Conservation (phyloP, 2,888 invertebrate species). For the Tachystola acroxantha region DNA sequence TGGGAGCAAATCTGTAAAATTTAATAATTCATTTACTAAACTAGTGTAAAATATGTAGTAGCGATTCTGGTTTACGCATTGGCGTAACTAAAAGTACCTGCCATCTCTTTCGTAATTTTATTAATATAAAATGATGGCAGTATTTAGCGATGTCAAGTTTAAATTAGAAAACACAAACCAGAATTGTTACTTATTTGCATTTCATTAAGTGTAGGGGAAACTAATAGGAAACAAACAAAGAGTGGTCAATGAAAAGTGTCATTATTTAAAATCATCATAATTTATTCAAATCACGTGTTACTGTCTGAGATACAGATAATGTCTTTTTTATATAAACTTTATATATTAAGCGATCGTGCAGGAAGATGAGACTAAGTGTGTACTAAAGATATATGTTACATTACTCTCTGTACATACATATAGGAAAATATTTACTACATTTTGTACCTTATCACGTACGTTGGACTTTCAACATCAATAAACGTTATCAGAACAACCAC, state of each 20-base stretch:
- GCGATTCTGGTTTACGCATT: too few species aligned
- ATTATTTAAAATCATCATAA: slow-evolving; percentile 3
- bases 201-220: background rate
- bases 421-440: slow-evolving; percentile 24
- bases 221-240: slow-evolving; percentile 17
- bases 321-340: slow-evolving; percentile 2
- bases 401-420: slow-evolving; percentile 27
- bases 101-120: too few species aligned
- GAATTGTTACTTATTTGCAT: too few species aligned
- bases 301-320: background rate
- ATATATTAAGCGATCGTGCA: slow-evolving; percentile 1
- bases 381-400: slow-evolving; percentile 17
- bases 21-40: slow-evolving; percentile 12
- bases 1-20: slow-evolving; percentile 71
- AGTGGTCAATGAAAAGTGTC: slow-evolving; percentile 9
- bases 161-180: too few species aligned
- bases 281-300: slow-evolving; percentile 7
- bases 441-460: slow-evolving; percentile 44
- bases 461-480: slow-evolving; percentile 47
- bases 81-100: too few species aligned
- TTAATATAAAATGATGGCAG: too few species aligned
- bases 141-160: too few species aligned
- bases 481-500: slow-evolving; percentile 54
- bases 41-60: slow-evolving; percentile 10
- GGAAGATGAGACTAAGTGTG: background rate